phyloP scores from a whole-genome alignment of 1,140 invertebrate genomes.

The Tribolium castaneum region DNA sequence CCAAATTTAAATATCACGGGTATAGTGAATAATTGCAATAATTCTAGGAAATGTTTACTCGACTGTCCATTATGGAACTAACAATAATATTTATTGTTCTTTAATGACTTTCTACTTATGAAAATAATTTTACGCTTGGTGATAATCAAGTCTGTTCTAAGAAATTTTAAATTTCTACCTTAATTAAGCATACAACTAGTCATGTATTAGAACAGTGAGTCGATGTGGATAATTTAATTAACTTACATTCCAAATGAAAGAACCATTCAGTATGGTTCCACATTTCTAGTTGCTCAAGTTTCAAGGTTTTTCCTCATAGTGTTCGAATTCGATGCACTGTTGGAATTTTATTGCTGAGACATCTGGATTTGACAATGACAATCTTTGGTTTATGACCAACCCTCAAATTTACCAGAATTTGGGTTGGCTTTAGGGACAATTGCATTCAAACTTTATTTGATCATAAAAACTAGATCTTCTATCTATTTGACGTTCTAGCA shows the following conservation, averaged over 20 bases:
- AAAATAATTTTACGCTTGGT: conserved; percentile 21
- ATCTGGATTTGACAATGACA: conserved; percentile 15
- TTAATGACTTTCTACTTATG: conserved; percentile 29
- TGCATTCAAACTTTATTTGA: neutral
- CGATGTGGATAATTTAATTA: conserved; percentile 17
- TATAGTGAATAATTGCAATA: conserved; percentile 16
- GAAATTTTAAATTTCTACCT: conserved; percentile 18
- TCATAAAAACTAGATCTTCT: neutral
- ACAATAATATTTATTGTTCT: conserved; percentile 31
- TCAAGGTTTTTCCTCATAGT: conserved; percentile 7
- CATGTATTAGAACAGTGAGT: neutral
- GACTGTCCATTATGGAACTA: neutral
- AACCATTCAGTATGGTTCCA: neutral
- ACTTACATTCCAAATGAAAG: conserved; percentile 11
- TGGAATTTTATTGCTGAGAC: conserved; percentile 16
- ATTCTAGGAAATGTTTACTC: neutral
- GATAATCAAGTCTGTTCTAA: conserved; percentile 16
- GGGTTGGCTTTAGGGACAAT: neutral
- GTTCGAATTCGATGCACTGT: conserved; percentile 5
- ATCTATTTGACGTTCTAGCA: neutral
- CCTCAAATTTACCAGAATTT: conserved; percentile 3
- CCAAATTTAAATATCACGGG: conserved; percentile 25
- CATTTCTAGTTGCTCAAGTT: neutral
- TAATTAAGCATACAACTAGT: conserved; percentile 3
- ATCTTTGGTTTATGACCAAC: conserved; percentile 8